Evolutionary conservation across 53 echinoderm and acorn worm species (phyloP), one percentile per base, ranked within the genome.

Genomic region (Glandiceps talaboti): DNA sequence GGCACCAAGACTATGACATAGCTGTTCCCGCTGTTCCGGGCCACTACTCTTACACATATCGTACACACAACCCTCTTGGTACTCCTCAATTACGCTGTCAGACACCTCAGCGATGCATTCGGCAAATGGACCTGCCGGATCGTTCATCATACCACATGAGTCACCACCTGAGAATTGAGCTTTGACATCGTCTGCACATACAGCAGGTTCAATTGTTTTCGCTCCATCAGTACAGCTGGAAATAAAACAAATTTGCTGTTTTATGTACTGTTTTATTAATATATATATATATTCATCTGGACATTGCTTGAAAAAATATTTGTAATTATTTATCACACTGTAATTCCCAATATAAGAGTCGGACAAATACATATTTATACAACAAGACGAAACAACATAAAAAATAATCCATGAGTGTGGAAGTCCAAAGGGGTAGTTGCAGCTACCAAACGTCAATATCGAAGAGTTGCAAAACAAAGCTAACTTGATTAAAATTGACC

Each of bases 31-130:
- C 25, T 29, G 73, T 27, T 74, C 82, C 30, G 74, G 74, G 25
- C 82, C 75, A 82, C 82, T 75, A 20, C 74, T 74, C 30, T 30
- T 74, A 75, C 82, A 82, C 82, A 82, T 74, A 31, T 82, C 82
- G 31, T 30, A 82, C 14, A 82, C 82, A 82, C 82, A 82, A n/a
- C 74, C 82, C 6, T 82, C 82, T 30, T 30, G 74, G 30, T 30
- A 75, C 26, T 28, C 29, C 25, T 29, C 32, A 0, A 31, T 20
- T 20, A 74, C 82, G n/a, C n/a, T n/a, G n/a, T n/a, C n/a, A n/a
- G n/a, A n/a, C 30, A 82, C 32, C 29, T 28, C 28, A 30, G 30
- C 31, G 29, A 30, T 30, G 31, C 82, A 82, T 1, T 29, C 30
- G 27, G 10, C 27, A 31, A 82, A 82, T 1, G 31, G 30, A 30